phyloP scores from a whole-genome alignment of 2,113 vertebrate species.

The Pipa parva region DNA sequence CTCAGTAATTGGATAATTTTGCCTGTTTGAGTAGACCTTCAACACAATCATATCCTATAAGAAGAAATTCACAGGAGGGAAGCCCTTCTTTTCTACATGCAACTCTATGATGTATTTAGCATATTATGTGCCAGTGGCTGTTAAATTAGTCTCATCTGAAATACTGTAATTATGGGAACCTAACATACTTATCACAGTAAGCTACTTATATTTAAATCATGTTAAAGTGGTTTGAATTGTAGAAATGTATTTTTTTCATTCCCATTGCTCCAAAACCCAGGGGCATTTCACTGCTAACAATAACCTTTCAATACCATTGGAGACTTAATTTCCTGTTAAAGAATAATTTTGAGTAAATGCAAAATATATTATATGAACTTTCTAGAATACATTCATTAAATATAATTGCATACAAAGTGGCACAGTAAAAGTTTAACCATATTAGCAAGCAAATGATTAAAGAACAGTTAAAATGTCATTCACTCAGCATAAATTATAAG shows the following conservation, averaged over 20 bases:
- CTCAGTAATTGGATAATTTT: constrained; percentile 45
- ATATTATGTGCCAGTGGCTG: constrained; percentile 59
- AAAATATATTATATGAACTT: constrained; percentile 12
- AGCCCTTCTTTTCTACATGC: constrained; percentile 40
- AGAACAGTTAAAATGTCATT: not conserved
- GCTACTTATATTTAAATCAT: constrained; percentile 58
- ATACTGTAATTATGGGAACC: constrained; percentile 70
- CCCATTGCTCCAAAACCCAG: constrained; percentile 36
- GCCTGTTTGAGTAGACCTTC: constrained; percentile 42
- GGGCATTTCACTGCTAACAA: constrained; percentile 35
- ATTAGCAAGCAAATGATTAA: constrained; percentile 5
- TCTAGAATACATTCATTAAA: not conserved
- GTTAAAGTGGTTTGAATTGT: constrained; percentile 44
- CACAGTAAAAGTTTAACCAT: not conserved
- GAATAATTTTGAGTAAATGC: constrained; percentile 7
- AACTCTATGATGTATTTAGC: constrained; percentile 53
- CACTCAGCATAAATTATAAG: too few species aligned
- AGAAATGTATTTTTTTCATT: constrained; percentile 29
- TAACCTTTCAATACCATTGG: constrained; percentile 35
- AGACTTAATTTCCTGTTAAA: constrained; percentile 23
- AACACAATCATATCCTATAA: constrained; percentile 47
- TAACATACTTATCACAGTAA: constrained; percentile 64
- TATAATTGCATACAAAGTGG: constrained; percentile 1
- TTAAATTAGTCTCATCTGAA: constrained; percentile 70
- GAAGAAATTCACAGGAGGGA: constrained; percentile 32